Evolutionary conservation across 1,140 invertebrate genomes (phyloP).

Genomic region (Halyomorpha halys): DNA sequence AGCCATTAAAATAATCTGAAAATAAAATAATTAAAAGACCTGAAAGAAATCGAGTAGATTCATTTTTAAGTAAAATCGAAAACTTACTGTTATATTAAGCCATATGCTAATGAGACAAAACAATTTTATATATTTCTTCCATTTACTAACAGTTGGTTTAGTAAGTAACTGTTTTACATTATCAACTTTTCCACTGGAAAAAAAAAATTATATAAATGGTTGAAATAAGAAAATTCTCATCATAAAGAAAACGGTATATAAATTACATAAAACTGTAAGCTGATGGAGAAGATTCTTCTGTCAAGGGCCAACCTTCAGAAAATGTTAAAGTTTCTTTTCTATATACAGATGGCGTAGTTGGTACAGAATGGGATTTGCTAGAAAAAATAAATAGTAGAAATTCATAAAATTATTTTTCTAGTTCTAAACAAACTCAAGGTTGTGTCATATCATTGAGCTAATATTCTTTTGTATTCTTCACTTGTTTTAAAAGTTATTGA

Average conservation of each 20-base stretch:
- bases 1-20: constrained; percentile 19
- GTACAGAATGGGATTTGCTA: background rate
- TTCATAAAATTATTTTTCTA: too few relatives aligned
- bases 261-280: background rate
- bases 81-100: constrained; percentile 1
- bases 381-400: background rate
- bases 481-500: too few relatives aligned
- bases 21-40: background rate
- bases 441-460: too few relatives aligned
- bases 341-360: background rate
- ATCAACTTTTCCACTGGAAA: background rate
- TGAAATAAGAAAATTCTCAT: background rate
- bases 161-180: background rate
- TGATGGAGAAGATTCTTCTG: background rate
- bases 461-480: too few relatives aligned
- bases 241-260: background rate
- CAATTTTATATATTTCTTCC: background rate
- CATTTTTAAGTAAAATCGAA: background rate
- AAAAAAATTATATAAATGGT: background rate
- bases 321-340: background rate
- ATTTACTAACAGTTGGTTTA: background rate
- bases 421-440: too few relatives aligned
- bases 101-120: background rate
- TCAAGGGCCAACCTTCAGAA: background rate
- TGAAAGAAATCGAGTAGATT: background rate